Evolutionary conservation across 2,888 invertebrate genomes (phyloP), one percentile per base, ranked within the genome.

Genomic region (Chrysina gloriosa): DNA sequence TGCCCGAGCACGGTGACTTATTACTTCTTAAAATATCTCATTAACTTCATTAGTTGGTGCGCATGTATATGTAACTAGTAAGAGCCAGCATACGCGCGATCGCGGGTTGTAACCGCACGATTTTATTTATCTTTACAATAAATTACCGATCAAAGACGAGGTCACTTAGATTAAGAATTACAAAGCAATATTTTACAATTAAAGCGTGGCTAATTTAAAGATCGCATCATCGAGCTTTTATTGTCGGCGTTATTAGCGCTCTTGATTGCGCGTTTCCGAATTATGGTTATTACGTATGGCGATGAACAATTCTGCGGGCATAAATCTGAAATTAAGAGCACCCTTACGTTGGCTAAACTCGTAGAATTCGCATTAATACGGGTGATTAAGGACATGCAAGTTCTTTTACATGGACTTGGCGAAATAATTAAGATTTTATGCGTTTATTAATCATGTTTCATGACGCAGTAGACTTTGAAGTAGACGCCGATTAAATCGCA

Each of bases 111-210:
- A 9, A 29, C 36, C n/a, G 36, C 64, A 23, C 52, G 50, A 64
- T 39, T 64, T 64, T n/a, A n/a, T 29, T 61, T 27, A 64, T 64
- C 34, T 65, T 21, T 42, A 42, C 45, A 54, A 42, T 65, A 65
- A 65, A 65, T 65, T 42, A 42, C 54, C 54, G 21, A 54, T 54
- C 54, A 45, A 65, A 52, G 14, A 19, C 2, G 23, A 61, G 42
- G 42, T 42, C 58, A 21, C 56, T 42, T 19, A 54, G 58, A 61
- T 64, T 58, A 45, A 68, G 61, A 70, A 70, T 70, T 68, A 66
- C 61, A 7, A 45, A 66, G 70, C 63, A 65, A 70, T 70, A 70
- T 65, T 70, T 70, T 63, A 68, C 56, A 65, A 70, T 70, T 67
- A 68, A 63, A 47, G 25, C 23, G 34, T 16, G 25, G 42, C 50